Evolutionary conservation across 1,140 invertebrate genomes (phyloP).

Genomic region (Galendromus occidentalis): DNA sequence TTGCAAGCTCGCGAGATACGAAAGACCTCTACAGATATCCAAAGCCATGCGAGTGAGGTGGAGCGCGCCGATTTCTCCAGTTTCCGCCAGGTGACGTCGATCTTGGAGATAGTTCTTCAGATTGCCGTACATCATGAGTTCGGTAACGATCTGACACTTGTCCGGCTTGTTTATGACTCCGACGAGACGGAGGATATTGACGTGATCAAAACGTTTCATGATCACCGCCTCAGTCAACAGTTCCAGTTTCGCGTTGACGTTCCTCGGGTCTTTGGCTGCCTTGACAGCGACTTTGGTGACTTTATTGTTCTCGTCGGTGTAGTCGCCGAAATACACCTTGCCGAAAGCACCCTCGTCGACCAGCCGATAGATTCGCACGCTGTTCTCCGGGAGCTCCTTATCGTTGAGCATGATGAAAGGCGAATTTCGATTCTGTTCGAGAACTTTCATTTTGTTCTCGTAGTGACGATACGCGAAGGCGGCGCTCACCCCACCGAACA

Average conservation of each 20-base stretch:
- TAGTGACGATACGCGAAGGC: constrained; percentile 42
- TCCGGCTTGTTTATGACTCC: constrained; percentile 64
- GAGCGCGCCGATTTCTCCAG: constrained; percentile 36
- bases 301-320: constrained; percentile 46
- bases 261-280: constrained; percentile 58
- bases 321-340: constrained; percentile 62
- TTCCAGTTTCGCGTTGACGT: constrained; percentile 67
- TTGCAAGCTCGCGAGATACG: constrained; percentile 52
- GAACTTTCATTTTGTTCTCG: constrained; percentile 23
- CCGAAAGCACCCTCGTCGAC: constrained; percentile 75
- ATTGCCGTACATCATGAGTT: constrained; percentile 78
- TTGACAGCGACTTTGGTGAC: constrained; percentile 63
- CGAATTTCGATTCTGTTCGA: neutral
- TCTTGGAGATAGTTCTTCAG: constrained; percentile 67
- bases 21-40: constrained; percentile 62
- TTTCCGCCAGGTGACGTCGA: constrained; percentile 54
- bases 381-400: constrained; percentile 63
- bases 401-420: constrained; percentile 42
- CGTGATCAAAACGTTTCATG: constrained; percentile 76
- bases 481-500: constrained; percentile 42
- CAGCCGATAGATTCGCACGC: constrained; percentile 69
- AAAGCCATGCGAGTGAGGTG: constrained; percentile 57
- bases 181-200: constrained; percentile 65
- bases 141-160: constrained; percentile 72
- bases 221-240: constrained; percentile 78